phyloP scores from a whole-genome alignment of 2,888 invertebrate genomes.

The Pinctada fucata region DNA sequence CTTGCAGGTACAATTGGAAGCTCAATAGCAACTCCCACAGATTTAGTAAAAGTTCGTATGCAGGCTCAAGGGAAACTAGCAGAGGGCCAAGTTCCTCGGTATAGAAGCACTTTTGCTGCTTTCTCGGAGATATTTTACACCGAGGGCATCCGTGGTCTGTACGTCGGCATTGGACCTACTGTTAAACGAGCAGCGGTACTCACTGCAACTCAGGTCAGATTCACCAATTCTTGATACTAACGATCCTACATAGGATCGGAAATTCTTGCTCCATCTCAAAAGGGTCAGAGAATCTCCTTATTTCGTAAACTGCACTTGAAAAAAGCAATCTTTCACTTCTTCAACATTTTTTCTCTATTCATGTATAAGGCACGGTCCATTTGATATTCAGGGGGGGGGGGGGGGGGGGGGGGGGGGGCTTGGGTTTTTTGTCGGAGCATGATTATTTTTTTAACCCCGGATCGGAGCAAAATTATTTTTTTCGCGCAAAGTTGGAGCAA shows the following conservation, averaged over 20 bases:
- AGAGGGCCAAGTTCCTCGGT: constrained; percentile 45
- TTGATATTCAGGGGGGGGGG: too few species aligned
- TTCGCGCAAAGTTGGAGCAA: too few species aligned
- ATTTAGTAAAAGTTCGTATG: constrained; percentile 69
- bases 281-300: too few species aligned
- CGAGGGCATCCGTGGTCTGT: constrained; percentile 63
- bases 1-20: constrained; percentile 65
- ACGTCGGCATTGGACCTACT: constrained; percentile 66
- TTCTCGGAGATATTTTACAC: constrained; percentile 55
- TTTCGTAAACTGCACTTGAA: too few species aligned
- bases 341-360: background rate
- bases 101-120: constrained; percentile 56
- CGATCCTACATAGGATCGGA: too few species aligned
- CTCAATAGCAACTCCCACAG: constrained; percentile 69
- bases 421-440: too few species aligned
- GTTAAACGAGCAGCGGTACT: constrained; percentile 69
- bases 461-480: too few species aligned
- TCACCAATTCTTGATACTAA: background rate
- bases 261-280: too few species aligned
- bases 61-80: constrained; percentile 61
- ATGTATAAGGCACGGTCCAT: too few species aligned
- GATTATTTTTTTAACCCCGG: too few species aligned
- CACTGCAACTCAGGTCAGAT: constrained; percentile 69
- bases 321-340: background rate
- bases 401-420: too few species aligned